Evolutionary conservation across 2,888 invertebrate genomes (phyloP).

Genomic region (Abrostola triplasia): DNA sequence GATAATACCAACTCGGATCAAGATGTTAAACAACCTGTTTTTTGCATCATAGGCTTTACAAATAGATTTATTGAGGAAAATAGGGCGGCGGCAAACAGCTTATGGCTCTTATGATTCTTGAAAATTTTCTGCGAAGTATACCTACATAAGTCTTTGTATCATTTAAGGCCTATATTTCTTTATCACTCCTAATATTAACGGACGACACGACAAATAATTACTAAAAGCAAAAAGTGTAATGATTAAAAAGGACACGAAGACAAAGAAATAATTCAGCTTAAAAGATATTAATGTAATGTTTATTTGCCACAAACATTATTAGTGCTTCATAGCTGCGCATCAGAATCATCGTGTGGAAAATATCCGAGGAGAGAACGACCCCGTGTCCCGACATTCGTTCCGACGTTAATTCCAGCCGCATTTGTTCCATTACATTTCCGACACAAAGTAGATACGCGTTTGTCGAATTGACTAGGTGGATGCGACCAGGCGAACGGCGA

Average conservation of each 20-base stretch:
- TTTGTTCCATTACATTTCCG: slow-evolving; percentile 89
- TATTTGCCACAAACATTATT: slow-evolving; percentile 74
- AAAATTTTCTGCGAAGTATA: not conserved
- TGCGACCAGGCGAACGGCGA: slow-evolving; percentile 84
- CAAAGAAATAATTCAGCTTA: slow-evolving; percentile 34
- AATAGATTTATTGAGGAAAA: slow-evolving; percentile 44
- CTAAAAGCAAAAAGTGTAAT: too few species aligned
- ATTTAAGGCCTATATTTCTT: too few species aligned
- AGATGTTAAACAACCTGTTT: slow-evolving; percentile 77
- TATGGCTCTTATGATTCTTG: not conserved
- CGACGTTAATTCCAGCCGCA: slow-evolving; percentile 88
- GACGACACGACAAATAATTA: not conserved
- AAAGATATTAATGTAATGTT: slow-evolving; percentile 48
- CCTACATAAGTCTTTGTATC: too few species aligned
- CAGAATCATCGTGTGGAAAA: slow-evolving; percentile 87
- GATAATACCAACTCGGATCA: slow-evolving; percentile 70
- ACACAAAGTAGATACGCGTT: slow-evolving; percentile 88
- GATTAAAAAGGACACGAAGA: slow-evolving; percentile 19
- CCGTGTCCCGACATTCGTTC: slow-evolving; percentile 87
- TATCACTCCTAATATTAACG: not conserved
- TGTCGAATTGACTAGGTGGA: slow-evolving; percentile 88
- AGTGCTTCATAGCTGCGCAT: slow-evolving; percentile 81
- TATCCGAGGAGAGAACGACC: slow-evolving; percentile 84
- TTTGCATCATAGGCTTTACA: slow-evolving; percentile 63
- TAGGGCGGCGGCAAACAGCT: not conserved